These are phyloP conservation scores for Ceratitis capitata DNA, from an alignment of 1,140 invertebrate species.

Conservation along the genomic window DNA sequence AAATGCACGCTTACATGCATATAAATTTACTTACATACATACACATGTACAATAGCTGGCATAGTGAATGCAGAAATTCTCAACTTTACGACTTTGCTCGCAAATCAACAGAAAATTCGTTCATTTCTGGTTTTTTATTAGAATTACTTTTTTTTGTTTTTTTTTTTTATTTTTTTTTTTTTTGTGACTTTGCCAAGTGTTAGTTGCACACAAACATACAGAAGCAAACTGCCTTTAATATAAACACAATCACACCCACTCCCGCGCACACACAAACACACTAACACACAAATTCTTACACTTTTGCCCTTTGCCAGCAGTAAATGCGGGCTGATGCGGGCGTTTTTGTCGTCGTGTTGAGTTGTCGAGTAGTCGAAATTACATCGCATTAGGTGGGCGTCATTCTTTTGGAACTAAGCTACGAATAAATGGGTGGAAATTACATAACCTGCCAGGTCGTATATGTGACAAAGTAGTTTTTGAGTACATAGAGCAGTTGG, in stretches of 20 bases:
- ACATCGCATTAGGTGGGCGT: slow-evolving; percentile 37
- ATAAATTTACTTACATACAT: neutral
- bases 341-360: slow-evolving; percentile 3
- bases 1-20: neutral
- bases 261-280: neutral
- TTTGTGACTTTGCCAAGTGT: slow-evolving; percentile 35
- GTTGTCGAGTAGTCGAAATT: slow-evolving; percentile 22
- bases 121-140: slow-evolving; percentile 29
- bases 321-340: slow-evolving; percentile 16
- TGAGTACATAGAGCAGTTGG: too few species aligned
- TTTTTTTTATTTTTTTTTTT: slow-evolving; percentile 16
- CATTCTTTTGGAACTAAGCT: slow-evolving; percentile 27
- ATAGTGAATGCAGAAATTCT: neutral
- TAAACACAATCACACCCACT: neutral
- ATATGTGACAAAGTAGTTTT: slow-evolving; percentile 22
- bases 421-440: slow-evolving; percentile 31
- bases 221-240: neutral
- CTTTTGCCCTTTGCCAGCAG: neutral
- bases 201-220: neutral
- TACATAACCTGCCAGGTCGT: slow-evolving; percentile 32
- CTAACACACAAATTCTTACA: neutral
- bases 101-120: slow-evolving; percentile 35
- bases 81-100: slow-evolving; percentile 35
- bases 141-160: slow-evolving; percentile 14
- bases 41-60: neutral